A percentile compares a stretch with the other conserved stretches of the same genome.
These are phyloP conservation scores for Sminthurides aquaticus DNA, from an alignment of 2,888 invertebrate genomes.

Conservation along the genomic window DNA sequence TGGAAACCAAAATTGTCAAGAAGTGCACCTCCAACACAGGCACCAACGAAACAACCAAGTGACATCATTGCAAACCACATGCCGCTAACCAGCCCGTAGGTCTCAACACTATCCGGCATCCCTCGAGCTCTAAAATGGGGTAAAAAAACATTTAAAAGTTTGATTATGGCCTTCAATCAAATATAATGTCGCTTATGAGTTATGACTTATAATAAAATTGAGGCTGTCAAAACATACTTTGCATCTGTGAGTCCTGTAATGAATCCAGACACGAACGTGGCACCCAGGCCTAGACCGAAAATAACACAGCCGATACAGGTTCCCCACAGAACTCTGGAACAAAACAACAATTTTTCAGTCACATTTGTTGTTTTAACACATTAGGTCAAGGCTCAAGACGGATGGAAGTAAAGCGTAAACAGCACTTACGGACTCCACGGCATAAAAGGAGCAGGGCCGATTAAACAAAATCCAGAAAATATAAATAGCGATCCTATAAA, in stretches of 20 bases:
- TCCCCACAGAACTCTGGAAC: slow-evolving; percentile 20
- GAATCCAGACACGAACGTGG: slow-evolving; percentile 78
- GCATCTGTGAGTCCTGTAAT: slow-evolving; percentile 74
- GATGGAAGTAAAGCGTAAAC: neutral
- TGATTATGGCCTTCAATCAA: too few species aligned
- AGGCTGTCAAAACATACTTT: slow-evolving; percentile 56
- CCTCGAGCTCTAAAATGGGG: slow-evolving; percentile 56
- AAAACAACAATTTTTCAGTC: slow-evolving; percentile 44
- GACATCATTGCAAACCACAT: slow-evolving; percentile 86
- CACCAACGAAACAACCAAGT: slow-evolving; percentile 64
- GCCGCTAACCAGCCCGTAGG: slow-evolving; percentile 81
- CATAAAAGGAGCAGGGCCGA: slow-evolving; percentile 76
- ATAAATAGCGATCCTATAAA: slow-evolving; percentile 61
- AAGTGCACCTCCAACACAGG: slow-evolving; percentile 63
- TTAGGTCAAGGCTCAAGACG: neutral
- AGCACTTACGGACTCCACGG: slow-evolving; percentile 46
- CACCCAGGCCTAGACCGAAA: slow-evolving; percentile 68
- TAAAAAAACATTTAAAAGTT: slow-evolving; percentile 13
- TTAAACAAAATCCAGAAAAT: slow-evolving; percentile 60
- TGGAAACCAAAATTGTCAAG: slow-evolving; percentile 66
- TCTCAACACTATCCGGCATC: slow-evolving; percentile 75
- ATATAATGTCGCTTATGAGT: too few species aligned
- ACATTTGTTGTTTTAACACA: neutral
- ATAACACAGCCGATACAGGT: slow-evolving; percentile 20
- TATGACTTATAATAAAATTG: too few species aligned